These are phyloP conservation scores for Halcyon chelicuti DNA, from an alignment of 2,797 vertebrate genomes.

Conservation along the genomic window DNA sequence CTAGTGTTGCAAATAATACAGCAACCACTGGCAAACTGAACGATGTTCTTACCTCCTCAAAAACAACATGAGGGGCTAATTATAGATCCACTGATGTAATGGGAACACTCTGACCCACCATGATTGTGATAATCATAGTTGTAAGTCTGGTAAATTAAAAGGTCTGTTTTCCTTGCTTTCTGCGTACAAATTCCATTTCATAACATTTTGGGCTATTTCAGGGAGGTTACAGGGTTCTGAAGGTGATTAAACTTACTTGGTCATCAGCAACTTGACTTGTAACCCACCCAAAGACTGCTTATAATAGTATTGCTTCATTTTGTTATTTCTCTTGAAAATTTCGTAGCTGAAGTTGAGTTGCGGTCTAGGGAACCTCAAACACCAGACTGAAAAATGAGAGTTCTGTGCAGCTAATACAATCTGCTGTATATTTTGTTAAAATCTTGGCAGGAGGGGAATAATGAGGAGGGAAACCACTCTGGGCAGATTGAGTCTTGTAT, in stretches of 20 bases:
- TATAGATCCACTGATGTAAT: conserved; percentile 11
- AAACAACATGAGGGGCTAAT: conserved; percentile 20
- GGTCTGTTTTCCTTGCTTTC: conserved; percentile 29
- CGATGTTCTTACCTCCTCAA: background rate
- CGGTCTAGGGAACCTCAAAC: background rate
- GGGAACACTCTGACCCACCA: conserved; percentile 17
- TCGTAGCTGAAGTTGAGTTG: background rate
- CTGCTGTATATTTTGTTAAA: background rate
- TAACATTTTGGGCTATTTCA: conserved; percentile 6
- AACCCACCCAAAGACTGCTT: background rate
- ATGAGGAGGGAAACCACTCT: background rate
- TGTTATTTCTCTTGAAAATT: conserved; percentile 14
- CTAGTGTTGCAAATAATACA: background rate
- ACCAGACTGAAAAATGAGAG: background rate
- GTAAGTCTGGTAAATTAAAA: conserved; percentile 19
- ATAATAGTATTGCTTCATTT: conserved; percentile 1
- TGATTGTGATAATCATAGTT: conserved; percentile 31
- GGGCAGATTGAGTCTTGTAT: background rate
- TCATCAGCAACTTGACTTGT: background rate
- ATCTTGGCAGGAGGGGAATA: background rate
- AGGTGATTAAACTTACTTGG: conserved; percentile 28
- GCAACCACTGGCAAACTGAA: background rate
- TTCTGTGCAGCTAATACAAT: background rate
- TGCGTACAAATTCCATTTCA: background rate
- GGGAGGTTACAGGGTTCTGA: background rate